Conservation (phyloP, 1,140 invertebrate genomes). For the Drosophila navojoa region DNA sequence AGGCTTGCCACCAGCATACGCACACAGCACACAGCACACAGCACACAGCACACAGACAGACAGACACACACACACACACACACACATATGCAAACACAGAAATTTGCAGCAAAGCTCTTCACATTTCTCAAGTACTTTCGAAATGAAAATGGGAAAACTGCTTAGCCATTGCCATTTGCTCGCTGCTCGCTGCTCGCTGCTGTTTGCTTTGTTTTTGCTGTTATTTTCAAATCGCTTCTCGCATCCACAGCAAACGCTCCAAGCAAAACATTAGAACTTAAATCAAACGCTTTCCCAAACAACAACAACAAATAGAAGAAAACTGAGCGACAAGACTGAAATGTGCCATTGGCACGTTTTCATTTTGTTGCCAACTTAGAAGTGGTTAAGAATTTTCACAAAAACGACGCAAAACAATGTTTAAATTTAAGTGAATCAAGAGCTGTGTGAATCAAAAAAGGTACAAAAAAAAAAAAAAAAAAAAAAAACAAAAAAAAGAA, state of each 20-base stretch:
- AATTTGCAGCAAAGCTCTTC: slow-evolving; percentile 29
- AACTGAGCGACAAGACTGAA: slow-evolving; percentile 3
- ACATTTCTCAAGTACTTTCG: slow-evolving; percentile 42
- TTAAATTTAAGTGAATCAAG: slow-evolving; percentile 8
- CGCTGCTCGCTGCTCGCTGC: slow-evolving; percentile 23
- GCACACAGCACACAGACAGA: slow-evolving; percentile 18
- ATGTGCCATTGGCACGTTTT: slow-evolving; percentile 16
- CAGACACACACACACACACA: neutral
- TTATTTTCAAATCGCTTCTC: slow-evolving; percentile 26
- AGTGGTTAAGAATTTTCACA: slow-evolving; percentile 18
- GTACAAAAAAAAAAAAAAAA: neutral
- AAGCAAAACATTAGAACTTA: slow-evolving; percentile 32
- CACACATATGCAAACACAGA: neutral
- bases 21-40: slow-evolving; percentile 10
- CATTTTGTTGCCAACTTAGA: slow-evolving; percentile 4
- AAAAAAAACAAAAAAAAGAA: neutral
- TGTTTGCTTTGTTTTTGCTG: slow-evolving; percentile 42
- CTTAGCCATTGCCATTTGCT: slow-evolving; percentile 25
- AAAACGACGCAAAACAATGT: slow-evolving; percentile 4
- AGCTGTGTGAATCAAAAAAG: neutral
- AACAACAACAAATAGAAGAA: neutral
- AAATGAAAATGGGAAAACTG: slow-evolving; percentile 41
- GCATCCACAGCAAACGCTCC: slow-evolving; percentile 22
- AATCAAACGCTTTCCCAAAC: slow-evolving; percentile 23
- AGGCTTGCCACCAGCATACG: slow-evolving; percentile 19